Evolutionary conservation across 2,888 invertebrate genomes (phyloP).

Genomic region (Agrotis clavis): DNA sequence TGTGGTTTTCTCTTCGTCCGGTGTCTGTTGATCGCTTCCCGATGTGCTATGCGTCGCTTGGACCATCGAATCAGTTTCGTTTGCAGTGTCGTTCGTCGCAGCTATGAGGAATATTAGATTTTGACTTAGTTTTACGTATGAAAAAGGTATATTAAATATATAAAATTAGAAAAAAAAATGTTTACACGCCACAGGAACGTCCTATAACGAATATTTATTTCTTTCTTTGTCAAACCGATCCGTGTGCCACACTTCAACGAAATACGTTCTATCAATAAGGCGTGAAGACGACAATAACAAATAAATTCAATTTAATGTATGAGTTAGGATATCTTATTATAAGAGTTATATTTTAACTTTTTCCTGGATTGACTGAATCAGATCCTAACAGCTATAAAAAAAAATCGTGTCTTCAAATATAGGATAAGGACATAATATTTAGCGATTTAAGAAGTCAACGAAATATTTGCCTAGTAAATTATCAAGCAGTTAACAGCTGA

Average conservation of each 20-base stretch:
- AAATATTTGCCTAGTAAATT: constrained; percentile 13
- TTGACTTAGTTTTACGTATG: background rate
- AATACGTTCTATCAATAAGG: background rate
- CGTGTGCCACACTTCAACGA: background rate
- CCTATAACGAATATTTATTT: background rate
- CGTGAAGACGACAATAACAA: background rate
- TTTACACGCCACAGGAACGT: background rate
- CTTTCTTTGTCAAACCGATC: too few species aligned
- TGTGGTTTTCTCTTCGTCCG: constrained; percentile 16
- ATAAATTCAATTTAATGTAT: background rate
- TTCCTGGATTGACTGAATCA: background rate
- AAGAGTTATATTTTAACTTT: background rate
- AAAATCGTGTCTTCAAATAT: constrained; percentile 12
- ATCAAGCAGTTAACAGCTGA: background rate
- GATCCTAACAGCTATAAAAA: background rate
- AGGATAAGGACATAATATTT: constrained; percentile 32
- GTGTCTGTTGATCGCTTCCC: background rate
- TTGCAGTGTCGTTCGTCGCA: constrained; percentile 17
- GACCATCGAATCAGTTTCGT: constrained; percentile 10
- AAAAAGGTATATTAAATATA: background rate
- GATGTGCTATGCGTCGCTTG: constrained; percentile 10
- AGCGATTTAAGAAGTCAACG: constrained; percentile 1
- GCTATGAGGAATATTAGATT: constrained; percentile 33
- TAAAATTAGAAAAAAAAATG: background rate
- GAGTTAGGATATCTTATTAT: background rate